A percentile compares a stretch with the other conserved stretches of the same genome.
These are phyloP conservation scores for Coryphaenoides rupestris DNA, from an alignment of 2,113 vertebrate genomes.

Conservation along the genomic window DNA sequence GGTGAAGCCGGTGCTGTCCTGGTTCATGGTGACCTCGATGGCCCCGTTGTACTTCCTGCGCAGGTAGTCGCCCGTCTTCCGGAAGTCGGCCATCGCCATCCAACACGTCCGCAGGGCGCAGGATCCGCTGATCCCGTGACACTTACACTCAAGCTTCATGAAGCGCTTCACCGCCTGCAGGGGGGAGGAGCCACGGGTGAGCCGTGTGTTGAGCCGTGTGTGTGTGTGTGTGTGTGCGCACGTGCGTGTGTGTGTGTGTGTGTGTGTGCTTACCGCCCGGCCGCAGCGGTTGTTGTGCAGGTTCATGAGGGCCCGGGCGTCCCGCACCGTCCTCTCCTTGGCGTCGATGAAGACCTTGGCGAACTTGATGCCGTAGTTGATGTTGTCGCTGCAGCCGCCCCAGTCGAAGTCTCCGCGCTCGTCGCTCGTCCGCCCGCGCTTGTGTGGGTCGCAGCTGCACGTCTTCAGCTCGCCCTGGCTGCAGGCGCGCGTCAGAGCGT, in stretches of 20 bases:
- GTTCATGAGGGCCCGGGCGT: slow-evolving; percentile 96
- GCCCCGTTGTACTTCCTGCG: slow-evolving; percentile 92
- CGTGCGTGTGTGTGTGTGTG: not conserved
- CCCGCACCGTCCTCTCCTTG: slow-evolving; percentile 92
- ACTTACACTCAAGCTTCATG: slow-evolving; percentile 97
- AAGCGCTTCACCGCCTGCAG: slow-evolving; percentile 93
- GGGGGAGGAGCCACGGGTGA: not conserved
- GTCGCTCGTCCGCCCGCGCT: slow-evolving; percentile 82
- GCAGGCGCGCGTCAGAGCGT: slow-evolving; percentile 91
- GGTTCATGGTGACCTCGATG: slow-evolving; percentile 95
- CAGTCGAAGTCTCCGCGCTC: slow-evolving; percentile 92
- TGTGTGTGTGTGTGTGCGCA: no score
- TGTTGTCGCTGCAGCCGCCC: slow-evolving; percentile 97
- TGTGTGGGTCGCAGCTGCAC: slow-evolving; percentile 91
- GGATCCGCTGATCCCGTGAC: slow-evolving; percentile 94
- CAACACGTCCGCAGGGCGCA: slow-evolving; percentile 96
- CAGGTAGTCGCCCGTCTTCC: slow-evolving; percentile 92
- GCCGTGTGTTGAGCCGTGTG: no score
- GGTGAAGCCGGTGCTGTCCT: slow-evolving; percentile 91
- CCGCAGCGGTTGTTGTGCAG: slow-evolving; percentile 97
- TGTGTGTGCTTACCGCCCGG: slow-evolving; percentile 82
- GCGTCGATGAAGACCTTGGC: slow-evolving; percentile 95
- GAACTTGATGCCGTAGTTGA: slow-evolving; percentile 93
- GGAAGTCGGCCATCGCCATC: slow-evolving; percentile 94
- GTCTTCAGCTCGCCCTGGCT: slow-evolving; percentile 93